phyloP scores from a whole-genome alignment of 2,113 vertebrate genomes.

The Pristiophorus japonicus region DNA sequence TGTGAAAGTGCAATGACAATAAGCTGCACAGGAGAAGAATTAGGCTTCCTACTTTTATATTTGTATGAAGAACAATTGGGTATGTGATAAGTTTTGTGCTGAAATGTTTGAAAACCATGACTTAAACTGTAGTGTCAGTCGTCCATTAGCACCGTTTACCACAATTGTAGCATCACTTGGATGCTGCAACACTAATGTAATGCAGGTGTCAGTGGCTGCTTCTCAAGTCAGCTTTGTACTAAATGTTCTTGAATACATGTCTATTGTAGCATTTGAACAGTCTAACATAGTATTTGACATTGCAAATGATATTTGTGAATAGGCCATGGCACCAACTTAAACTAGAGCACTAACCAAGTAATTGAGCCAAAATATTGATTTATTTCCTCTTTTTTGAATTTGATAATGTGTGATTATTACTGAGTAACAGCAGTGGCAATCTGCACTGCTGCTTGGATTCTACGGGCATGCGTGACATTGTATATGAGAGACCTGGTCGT shows the following conservation, averaged over 20 bases:
- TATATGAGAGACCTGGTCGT: background rate
- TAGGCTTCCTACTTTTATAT: background rate
- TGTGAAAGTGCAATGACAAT: background rate
- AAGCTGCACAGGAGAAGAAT: background rate
- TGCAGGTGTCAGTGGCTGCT: no score
- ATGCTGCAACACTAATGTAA: no score
- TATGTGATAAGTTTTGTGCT: background rate
- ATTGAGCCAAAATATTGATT: background rate
- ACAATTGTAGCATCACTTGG: background rate
- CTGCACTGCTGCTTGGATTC: background rate
- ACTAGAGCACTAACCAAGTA: background rate
- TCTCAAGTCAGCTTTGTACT: no score
- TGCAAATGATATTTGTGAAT: background rate
- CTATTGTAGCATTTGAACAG: background rate
- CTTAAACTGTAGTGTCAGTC: background rate
- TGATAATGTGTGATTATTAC: background rate
- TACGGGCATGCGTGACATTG: background rate
- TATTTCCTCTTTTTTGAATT: background rate
- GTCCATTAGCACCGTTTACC: background rate
- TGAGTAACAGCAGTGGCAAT: background rate
- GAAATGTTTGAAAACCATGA: background rate
- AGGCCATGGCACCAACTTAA: background rate
- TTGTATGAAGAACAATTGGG: background rate
- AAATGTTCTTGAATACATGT: background rate
- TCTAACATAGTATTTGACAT: background rate